Base-by-base conservation (phyloP, 1,140 invertebrate species). In the Argopecten irradians region DNA sequence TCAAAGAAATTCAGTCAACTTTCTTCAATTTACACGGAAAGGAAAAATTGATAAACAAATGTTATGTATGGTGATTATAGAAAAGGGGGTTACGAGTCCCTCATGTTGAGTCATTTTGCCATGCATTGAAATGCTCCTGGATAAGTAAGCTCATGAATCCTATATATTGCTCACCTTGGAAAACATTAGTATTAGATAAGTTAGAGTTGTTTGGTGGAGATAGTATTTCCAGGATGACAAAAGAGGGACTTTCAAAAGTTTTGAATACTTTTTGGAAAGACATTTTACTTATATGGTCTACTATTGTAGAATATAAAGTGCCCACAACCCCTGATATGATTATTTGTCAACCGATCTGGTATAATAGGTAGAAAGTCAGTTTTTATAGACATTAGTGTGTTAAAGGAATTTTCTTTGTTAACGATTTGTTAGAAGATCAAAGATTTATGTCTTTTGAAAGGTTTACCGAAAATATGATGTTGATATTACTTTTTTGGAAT, bases 211-310 rank as follows among this genome's bases (percentile, higher is more conserved):
- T 33, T 34, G 8, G 28, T 7, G 83, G 83, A 33, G 83, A 84
- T 84, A 84, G 36, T 36, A 16, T 85, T 3, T 85, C 36, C 36
- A 85, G 9, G 36, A 34, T 85, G n/a, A 85, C 33, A 36, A 85
- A 85, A 85, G 34, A 36, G 19, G 84, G 84, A n/a, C 28, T 85
- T 35, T 85, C 36, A 36, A 39, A 35, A 28, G 11, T 34, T 5
- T 33, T 83, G 2, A 46, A 46, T 28, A 35, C 32, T 32, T 85
- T 85, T 85, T 85, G 84, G 84, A 85, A 39, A 13, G 84, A 85
- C 8, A 3, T 85, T 5, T 7, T 85, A 13, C 19, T 16, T 85
- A 22, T 85, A 34, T 85, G 84, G 84, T 11, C 34, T 11, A 16
- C 33, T 11, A 16, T 85, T 36, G n/a, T 28, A 19, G 84, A 84